Conservation (phyloP, 2,113 vertebrate genomes). For the Chlamydotis undulata region DNA sequence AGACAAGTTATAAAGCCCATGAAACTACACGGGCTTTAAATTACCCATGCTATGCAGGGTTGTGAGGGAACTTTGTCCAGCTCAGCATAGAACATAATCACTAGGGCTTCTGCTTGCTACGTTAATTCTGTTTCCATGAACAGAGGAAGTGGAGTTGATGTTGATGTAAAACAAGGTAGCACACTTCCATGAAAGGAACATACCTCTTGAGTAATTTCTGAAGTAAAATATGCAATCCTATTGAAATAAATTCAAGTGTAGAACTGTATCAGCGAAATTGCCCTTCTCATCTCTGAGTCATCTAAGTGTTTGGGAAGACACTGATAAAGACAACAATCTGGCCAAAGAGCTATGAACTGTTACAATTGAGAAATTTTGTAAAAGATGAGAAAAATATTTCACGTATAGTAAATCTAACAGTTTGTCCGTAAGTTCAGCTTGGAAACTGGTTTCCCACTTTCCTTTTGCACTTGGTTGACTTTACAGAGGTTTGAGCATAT, state of each 20-base stretch:
- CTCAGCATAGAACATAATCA: neutral
- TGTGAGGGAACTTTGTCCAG: neutral
- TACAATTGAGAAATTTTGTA: neutral
- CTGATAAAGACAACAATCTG: neutral
- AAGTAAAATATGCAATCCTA: neutral
- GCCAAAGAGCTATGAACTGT: neutral
- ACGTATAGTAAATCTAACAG: neutral
- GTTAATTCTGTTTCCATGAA: neutral
- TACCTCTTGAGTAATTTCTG: constrained; percentile 18
- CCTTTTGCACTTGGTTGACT: constrained; percentile 39
- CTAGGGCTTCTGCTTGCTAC: neutral
- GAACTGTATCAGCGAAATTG: neutral
- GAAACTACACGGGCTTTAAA: neutral
- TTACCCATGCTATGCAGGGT: neutral
- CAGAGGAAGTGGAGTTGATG: neutral
- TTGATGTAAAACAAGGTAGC: neutral
- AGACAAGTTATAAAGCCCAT: neutral
- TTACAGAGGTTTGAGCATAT: neutral
- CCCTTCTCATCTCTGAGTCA: neutral
- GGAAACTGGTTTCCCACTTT: constrained; percentile 24
- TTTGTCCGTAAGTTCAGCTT: neutral
- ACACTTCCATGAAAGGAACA: neutral
- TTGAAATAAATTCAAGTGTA: neutral
- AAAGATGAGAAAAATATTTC: constrained; percentile 22
- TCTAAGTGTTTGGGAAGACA: neutral